Evolutionary conservation across 2,888 invertebrate species (phyloP).

Genomic region (Chymomyza fuscimana): DNA sequence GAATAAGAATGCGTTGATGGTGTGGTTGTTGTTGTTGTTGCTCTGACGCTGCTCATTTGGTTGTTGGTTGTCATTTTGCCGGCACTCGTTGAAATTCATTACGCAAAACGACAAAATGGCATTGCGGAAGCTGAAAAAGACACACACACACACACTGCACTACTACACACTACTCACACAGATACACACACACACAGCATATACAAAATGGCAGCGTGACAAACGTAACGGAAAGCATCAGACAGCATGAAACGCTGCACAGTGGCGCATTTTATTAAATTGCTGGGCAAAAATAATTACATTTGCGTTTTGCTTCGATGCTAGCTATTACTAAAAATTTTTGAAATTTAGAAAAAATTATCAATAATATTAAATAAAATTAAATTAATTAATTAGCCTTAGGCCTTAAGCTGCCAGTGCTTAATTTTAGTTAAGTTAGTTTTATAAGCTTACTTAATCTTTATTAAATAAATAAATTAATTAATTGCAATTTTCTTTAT

Average conservation of each 20-base stretch:
- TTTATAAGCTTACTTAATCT: too few relatives aligned
- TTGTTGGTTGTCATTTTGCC: slow-evolving; percentile 50
- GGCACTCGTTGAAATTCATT: slow-evolving; percentile 69
- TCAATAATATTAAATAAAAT: too few relatives aligned
- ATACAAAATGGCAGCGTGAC: slow-evolving; percentile 53
- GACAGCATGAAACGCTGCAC: not conserved
- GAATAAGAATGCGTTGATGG: slow-evolving; percentile 38
- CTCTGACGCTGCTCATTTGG: slow-evolving; percentile 36
- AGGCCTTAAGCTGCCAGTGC: too few relatives aligned
- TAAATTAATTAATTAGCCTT: too few relatives aligned
- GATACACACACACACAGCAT: not conserved
- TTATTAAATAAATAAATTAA: too few relatives aligned
- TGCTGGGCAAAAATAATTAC: not conserved
- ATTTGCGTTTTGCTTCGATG: too few relatives aligned
- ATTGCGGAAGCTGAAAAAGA: not conserved
- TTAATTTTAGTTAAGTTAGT: too few relatives aligned
- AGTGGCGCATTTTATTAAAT: not conserved
- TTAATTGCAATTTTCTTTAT: too few relatives aligned
- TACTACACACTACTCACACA: slow-evolving; percentile 16
- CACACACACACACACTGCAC: slow-evolving; percentile 18
- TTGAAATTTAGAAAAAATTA: too few relatives aligned
- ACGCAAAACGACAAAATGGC: slow-evolving; percentile 46
- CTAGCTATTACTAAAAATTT: too few relatives aligned
- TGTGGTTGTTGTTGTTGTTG: not conserved
- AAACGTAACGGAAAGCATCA: slow-evolving; percentile 67